A percentile compares a stretch with the other conserved stretches of the same genome.
Evolutionary conservation across 2,888 invertebrate genomes (phyloP).

Genomic region (Dasysyrphus tricinctus): DNA sequence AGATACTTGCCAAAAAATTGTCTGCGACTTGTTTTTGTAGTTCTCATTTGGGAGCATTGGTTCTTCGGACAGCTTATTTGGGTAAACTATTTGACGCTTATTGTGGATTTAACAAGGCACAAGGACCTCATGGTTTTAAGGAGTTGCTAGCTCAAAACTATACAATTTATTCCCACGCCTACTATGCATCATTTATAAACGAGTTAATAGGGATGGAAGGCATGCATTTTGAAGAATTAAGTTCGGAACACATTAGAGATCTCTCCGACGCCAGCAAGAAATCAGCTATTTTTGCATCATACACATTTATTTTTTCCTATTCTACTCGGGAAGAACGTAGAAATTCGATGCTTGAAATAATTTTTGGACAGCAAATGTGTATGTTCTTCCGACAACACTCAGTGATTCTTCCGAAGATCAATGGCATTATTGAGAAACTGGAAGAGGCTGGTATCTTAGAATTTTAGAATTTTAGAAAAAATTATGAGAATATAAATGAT

Average conservation of each 20-base stretch:
- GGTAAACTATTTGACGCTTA: slow-evolving; percentile 28
- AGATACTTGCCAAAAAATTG: neutral
- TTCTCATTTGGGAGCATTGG: neutral
- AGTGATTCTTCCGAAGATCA: too few species aligned
- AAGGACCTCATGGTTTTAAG: neutral
- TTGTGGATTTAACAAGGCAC: neutral
- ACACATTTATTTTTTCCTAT: neutral
- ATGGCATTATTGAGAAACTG: too few species aligned
- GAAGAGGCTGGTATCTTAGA: too few species aligned
- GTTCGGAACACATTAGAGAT: neutral
- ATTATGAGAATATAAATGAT: too few species aligned
- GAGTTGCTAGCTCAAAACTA: slow-evolving; percentile 6
- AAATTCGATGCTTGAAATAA: neutral
- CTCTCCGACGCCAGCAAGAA: too few species aligned
- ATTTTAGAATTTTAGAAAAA: too few species aligned
- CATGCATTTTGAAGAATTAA: neutral
- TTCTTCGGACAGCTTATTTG: slow-evolving; percentile 28
- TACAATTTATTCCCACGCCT: neutral
- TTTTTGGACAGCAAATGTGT: neutral
- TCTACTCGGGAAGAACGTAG: neutral
- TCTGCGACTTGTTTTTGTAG: slow-evolving; percentile 7
- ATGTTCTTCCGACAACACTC: too few species aligned
- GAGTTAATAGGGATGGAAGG: neutral
- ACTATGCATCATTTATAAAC: neutral
- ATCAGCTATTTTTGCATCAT: neutral